Base-by-base conservation (phyloP, 2,797 vertebrate genomes). In the Acrocephalus scirpaceus region DNA sequence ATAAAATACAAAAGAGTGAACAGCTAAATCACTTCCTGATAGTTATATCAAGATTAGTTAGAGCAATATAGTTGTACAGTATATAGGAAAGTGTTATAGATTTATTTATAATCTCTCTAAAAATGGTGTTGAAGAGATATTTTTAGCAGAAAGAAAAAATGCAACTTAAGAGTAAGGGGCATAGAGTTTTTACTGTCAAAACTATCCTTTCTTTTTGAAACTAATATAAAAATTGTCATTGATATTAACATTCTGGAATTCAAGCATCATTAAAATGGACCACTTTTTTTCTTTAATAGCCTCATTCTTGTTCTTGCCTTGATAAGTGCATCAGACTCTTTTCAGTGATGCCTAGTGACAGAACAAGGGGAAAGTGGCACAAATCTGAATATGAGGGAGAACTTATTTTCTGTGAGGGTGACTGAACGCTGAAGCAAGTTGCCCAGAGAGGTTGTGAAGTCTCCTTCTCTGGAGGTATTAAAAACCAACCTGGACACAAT, bases 1-100 rank as follows among this genome's bases (percentile, higher is more conserved):
- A 94, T 96, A 94, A 87, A 92, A 92, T 54, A 92, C 74, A 88
- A 94, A 92, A 85, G 74, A 92, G 5, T 71, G 90, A 95, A 86
- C 64, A 85, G 76, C 66, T 93, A 95, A 76, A 74, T 86, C 60
- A 57, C 67, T 96, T 92, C 20, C 77, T 86, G 72, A 82, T 89
- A 53, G 71, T 79, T 93, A 70, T 64, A 79, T 50, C 90, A 93
- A 92, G 86, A 93, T 94, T 85, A 95, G 73, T 88, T 94, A 74
- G 67, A 53, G 38, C 56, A 84, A 84, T 88, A 64, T 17, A 76
- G 16, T 71, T 64, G 25, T 71, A 67, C 36, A 61, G 13, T 64
- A 60, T 30, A 44, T 54, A 50, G 8, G 5, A 53, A 91, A 88
- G 6, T 44, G 30, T 48, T 65, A 88, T 8, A 67, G 32, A 86